A percentile compares a stretch with the other conserved stretches of the same genome.
These are phyloP conservation scores for Otus sunia DNA, from an alignment of 2,113 vertebrate species.

Conservation along the genomic window DNA sequence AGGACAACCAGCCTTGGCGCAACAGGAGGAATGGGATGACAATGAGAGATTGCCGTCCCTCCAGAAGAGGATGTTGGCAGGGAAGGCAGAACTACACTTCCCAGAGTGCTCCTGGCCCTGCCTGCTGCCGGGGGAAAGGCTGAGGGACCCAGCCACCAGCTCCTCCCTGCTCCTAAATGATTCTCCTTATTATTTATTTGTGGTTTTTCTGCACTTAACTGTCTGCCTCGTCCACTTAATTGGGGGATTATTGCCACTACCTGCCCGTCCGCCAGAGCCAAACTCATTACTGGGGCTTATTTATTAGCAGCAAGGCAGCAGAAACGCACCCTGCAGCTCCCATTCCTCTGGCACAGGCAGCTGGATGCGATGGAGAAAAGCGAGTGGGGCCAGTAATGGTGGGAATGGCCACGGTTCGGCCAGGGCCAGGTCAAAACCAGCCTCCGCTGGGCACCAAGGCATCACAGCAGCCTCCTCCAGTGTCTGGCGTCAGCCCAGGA, in stretches of 20 bases:
- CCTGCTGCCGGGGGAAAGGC: background rate
- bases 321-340: conserved; percentile 4
- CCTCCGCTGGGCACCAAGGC: fast-evolving
- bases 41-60: background rate
- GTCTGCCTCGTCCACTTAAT: conserved; percentile 50
- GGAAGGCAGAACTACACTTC: conserved; percentile 58
- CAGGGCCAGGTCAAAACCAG: background rate
- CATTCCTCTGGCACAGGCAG: background rate
- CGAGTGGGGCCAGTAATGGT: background rate
- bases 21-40: background rate
- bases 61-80: background rate
- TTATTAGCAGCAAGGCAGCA: conserved; percentile 27
- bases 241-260: conserved; percentile 49
- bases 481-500: background rate
- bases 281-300: conserved; percentile 40
- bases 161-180: conserved; percentile 55
- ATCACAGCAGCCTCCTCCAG: background rate
- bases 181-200: conserved; percentile 57
- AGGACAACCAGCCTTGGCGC: fast-evolving
- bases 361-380: background rate
- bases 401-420: fast-evolving
- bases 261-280: background rate
- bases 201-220: conserved; percentile 61
- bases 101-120: conserved; percentile 50
- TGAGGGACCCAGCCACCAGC: conserved; percentile 7